These are phyloP conservation scores for Spatulosminthurus flaviceps DNA, from an alignment of 2,888 invertebrate genomes.

Conservation along the genomic window DNA sequence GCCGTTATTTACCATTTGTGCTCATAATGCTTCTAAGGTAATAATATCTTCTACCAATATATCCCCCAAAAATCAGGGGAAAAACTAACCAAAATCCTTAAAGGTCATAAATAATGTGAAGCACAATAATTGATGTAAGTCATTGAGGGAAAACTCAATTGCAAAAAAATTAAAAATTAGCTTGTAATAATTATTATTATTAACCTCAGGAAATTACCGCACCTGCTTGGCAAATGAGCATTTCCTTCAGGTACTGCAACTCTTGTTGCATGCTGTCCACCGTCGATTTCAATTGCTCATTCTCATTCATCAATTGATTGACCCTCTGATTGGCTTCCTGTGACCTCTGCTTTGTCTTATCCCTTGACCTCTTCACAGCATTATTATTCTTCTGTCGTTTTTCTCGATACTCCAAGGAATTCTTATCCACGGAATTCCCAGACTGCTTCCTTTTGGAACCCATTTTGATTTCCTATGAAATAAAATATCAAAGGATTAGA, in stretches of 20 bases:
- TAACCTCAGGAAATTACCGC: too few relatives aligned
- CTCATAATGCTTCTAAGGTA: too few relatives aligned
- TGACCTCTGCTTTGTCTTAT: slow-evolving; percentile 68
- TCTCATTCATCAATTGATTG: slow-evolving; percentile 69
- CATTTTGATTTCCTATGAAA: not conserved
- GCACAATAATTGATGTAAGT: too few relatives aligned
- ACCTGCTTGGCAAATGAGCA: slow-evolving; percentile 83
- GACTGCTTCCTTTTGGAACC: slow-evolving; percentile 33
- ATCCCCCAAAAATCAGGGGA: too few relatives aligned
- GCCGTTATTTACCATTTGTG: too few relatives aligned
- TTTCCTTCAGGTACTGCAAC: slow-evolving; percentile 80
- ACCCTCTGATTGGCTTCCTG: slow-evolving; percentile 63
- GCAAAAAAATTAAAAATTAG: too few relatives aligned
- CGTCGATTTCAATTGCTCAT: slow-evolving; percentile 81
- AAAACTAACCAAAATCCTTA: too few relatives aligned
- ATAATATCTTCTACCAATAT: too few relatives aligned
- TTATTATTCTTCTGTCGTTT: slow-evolving; percentile 81
- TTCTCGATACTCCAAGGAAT: slow-evolving; percentile 75
- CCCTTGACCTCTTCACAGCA: slow-evolving; percentile 85
- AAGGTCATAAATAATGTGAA: too few relatives aligned
- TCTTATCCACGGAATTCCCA: slow-evolving; percentile 59
- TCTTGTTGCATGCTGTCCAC: slow-evolving; percentile 84
- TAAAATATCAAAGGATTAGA: too few relatives aligned
- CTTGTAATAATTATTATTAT: too few relatives aligned
- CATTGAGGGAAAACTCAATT: too few relatives aligned